A percentile compares a stretch with the other conserved stretches of the same genome.
phyloP scores from a whole-genome alignment of 2,888 invertebrate species.

The Spisula subtruncata region DNA sequence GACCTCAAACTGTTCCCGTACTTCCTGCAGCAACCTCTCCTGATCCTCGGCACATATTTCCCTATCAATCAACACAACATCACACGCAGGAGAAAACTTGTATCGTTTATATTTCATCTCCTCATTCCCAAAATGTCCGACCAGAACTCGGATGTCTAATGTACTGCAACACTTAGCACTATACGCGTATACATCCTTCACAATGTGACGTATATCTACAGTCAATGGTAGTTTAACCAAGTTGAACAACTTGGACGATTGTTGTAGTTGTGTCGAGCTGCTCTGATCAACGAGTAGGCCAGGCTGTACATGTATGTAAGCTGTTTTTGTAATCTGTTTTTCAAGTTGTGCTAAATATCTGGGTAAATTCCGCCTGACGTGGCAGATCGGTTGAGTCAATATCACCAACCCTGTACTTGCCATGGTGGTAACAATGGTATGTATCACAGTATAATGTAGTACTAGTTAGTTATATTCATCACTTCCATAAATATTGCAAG shows the following conservation, averaged over 20 bases:
- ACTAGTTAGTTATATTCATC: background rate
- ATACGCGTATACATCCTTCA: conserved; percentile 77
- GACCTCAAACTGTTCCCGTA: conserved; percentile 40
- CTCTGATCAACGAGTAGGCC: background rate
- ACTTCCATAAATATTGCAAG: background rate
- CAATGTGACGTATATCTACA: conserved; percentile 72
- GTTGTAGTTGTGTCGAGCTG: background rate
- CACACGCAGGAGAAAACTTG: conserved; percentile 63
- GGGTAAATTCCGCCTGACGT: conserved; percentile 70
- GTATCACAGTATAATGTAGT: too few species aligned
- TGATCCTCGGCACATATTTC: conserved; percentile 41
- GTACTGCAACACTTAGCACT: conserved; percentile 75
- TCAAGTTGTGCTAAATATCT: conserved; percentile 75
- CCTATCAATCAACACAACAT: conserved; percentile 68
- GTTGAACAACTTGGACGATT: conserved; percentile 55
- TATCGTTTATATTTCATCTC: conserved; percentile 50
- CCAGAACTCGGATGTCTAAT: conserved; percentile 79
- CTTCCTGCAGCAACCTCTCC: conserved; percentile 21
- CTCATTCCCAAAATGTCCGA: conserved; percentile 77
- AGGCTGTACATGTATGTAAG: conserved; percentile 83
- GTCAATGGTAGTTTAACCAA: conserved; percentile 69
- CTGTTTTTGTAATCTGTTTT: conserved; percentile 75
- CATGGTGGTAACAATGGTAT: conserved; percentile 65
- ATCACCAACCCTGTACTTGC: conserved; percentile 79
- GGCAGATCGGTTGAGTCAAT: conserved; percentile 79